A percentile compares a stretch with the other conserved stretches of the same genome.
Conservation (phyloP, 1,140 invertebrate species). For the Zaprionus ornatus region DNA sequence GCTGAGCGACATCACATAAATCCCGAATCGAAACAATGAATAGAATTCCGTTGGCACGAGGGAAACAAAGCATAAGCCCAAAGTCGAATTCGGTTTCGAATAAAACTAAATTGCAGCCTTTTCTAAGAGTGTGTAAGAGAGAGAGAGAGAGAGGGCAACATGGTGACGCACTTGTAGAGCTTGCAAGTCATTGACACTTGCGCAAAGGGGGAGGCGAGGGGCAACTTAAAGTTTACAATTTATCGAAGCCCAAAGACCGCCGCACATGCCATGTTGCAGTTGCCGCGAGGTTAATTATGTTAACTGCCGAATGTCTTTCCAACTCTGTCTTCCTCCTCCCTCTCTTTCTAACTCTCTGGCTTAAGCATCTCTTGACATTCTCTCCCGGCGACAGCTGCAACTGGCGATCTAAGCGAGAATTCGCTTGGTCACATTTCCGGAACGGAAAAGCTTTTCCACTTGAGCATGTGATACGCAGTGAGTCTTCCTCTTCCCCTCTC, state of each 20-base stretch:
- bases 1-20: conserved; percentile 26
- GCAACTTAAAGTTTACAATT: conserved; percentile 42
- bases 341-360: background rate
- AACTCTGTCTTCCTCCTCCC: background rate
- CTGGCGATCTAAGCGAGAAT: background rate
- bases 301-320: conserved; percentile 51
- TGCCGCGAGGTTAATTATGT: conserved; percentile 62
- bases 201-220: background rate
- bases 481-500: background rate
- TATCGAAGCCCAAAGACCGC: conserved; percentile 47
- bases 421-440: conserved; percentile 11
- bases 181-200: conserved; percentile 62
- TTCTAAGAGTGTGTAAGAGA: background rate
- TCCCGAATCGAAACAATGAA: conserved; percentile 5
- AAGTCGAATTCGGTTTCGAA: conserved; percentile 42
- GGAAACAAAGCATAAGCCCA: conserved; percentile 31
- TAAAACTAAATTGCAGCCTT: conserved; percentile 50
- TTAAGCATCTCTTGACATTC: background rate
- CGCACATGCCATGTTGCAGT: background rate
- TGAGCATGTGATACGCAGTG: conserved; percentile 28
- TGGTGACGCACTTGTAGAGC: conserved; percentile 8
- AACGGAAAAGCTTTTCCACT: conserved; percentile 20
- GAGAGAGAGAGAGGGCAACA: background rate
- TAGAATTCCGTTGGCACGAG: conserved; percentile 32
- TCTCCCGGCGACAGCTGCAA: background rate